A percentile compares a stretch with the other conserved stretches of the same genome.
Evolutionary conservation across 2,113 vertebrate genomes (phyloP).

Genomic region (Drymodes brunneopygia): DNA sequence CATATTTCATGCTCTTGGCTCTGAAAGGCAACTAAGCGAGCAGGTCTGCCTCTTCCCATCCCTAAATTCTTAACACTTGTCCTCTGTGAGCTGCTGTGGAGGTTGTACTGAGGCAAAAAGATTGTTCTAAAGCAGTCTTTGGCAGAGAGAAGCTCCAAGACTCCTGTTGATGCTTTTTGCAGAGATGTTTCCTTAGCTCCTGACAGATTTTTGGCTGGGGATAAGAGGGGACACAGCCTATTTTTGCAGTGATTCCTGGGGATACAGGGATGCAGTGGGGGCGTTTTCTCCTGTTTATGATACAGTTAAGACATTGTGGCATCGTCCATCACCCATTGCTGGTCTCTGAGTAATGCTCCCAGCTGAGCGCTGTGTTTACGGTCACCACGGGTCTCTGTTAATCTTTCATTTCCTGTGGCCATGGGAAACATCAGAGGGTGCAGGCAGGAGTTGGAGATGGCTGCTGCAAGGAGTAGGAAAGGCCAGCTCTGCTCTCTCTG

Average conservation of each 20-base stretch:
- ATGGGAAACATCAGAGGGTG: not conserved
- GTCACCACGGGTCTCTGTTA: not conserved
- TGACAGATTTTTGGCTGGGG: not conserved
- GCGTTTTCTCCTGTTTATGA: accelerated
- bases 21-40: not conserved
- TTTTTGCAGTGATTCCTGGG: not conserved
- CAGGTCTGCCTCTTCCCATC: not conserved
- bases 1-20: not conserved
- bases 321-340: accelerated
- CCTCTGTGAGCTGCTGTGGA: not conserved
- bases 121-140: not conserved
- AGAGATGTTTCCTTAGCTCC: not conserved
- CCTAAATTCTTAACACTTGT: not conserved
- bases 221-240: not conserved
- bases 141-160: not conserved
- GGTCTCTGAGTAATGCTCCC: not conserved
- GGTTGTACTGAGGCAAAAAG: not conserved
- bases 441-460: not conserved
- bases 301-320: accelerated
- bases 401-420: not conserved
- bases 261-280: accelerated
- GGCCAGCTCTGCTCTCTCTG: not conserved
- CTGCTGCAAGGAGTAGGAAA: not conserved
- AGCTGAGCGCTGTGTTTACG: not conserved
- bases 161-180: not conserved